These are phyloP conservation scores for Drosophila subsilvestris DNA, from an alignment of 2,888 invertebrate species.

Conservation along the genomic window DNA sequence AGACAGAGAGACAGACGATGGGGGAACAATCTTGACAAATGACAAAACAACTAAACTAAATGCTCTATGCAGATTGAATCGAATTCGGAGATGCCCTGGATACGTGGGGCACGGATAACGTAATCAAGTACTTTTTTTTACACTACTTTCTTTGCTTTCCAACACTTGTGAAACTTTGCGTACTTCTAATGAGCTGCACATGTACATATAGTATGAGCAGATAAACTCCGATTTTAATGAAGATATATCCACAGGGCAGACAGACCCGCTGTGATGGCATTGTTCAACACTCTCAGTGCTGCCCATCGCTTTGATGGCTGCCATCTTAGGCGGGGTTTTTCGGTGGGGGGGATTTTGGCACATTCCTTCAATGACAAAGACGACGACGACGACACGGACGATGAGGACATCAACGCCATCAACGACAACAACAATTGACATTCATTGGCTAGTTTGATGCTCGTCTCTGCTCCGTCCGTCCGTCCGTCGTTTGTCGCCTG, in stretches of 20 bases:
- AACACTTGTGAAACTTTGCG: no score
- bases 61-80: not conserved
- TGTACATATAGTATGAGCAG: no score
- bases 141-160: no score
- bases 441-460: conserved; percentile 77
- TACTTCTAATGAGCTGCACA: no score
- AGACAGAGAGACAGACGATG: conserved; percentile 4
- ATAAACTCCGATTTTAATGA: no score
- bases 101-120: not conserved
- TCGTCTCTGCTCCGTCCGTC: conserved; percentile 8
- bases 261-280: not conserved
- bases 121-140: no score
- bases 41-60: conserved; percentile 9
- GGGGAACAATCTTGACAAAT: conserved; percentile 42
- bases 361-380: conserved; percentile 23
- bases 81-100: conserved; percentile 5
- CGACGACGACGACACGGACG: conserved; percentile 41
- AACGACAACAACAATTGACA: conserved; percentile 69
- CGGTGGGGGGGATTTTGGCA: conserved; percentile 10
- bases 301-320: not conserved
- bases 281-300: conserved; percentile 5
- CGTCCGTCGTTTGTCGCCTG: conserved; percentile 8
- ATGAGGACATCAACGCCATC: conserved; percentile 54
- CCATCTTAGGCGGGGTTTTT: not conserved
- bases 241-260: not conserved